phyloP scores from a whole-genome alignment of 2,888 invertebrate species.

The Clitarchus hookeri region DNA sequence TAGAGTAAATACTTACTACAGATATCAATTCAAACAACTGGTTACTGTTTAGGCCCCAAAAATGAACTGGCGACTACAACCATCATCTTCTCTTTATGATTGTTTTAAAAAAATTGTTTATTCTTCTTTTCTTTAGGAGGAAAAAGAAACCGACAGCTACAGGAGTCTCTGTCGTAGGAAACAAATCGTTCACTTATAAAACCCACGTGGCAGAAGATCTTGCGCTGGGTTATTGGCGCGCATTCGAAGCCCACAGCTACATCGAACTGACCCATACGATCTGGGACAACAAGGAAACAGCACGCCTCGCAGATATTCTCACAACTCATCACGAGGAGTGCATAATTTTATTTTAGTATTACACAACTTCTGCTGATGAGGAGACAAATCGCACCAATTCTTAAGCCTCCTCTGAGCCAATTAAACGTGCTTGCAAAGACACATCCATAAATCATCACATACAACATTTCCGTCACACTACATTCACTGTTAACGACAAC shows the following conservation, averaged over 20 bases:
- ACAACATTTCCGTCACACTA: neutral
- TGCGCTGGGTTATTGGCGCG: neutral
- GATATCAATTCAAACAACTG: slow-evolving; percentile 8
- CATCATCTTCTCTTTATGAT: neutral
- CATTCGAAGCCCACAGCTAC: neutral
- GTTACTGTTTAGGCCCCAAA: slow-evolving; percentile 24
- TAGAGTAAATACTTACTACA: neutral
- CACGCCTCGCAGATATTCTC: neutral
- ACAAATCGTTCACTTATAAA: neutral
- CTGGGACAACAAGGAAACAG: neutral
- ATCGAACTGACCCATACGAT: neutral
- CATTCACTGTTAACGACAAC: neutral
- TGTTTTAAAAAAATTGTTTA: neutral
- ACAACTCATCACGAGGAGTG: neutral
- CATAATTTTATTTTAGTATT: neutral
- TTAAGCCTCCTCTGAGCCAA: neutral
- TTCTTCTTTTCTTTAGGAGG: neutral
- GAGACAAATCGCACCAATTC: neutral
- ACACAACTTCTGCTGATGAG: neutral
- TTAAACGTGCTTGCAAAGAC: neutral
- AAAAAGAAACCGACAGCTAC: neutral
- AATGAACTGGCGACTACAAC: slow-evolving; percentile 6
- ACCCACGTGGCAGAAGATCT: neutral
- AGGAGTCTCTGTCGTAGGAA: neutral
- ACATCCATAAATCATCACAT: neutral